These are phyloP conservation scores for Passer domesticus DNA, from an alignment of 2,113 vertebrate species.

Conservation along the genomic window DNA sequence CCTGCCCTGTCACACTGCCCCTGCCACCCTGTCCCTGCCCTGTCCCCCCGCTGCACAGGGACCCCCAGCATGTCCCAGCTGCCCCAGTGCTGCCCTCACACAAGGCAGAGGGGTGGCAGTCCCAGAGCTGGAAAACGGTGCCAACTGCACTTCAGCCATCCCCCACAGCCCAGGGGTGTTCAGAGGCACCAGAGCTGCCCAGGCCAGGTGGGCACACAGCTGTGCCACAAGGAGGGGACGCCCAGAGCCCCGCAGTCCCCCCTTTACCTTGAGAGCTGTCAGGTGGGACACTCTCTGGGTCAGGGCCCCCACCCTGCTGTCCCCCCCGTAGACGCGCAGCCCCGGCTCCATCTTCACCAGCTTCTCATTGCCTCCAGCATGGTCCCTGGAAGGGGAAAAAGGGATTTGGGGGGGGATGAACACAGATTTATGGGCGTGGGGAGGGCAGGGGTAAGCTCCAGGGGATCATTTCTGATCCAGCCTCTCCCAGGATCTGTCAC, in stretches of 20 bases:
- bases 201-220: neutral
- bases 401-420: neutral
- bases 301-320: constrained; percentile 87
- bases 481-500: neutral
- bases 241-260: neutral
- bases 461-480: neutral
- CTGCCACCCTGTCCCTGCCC: neutral
- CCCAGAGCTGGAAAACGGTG: neutral
- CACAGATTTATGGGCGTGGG: fast-evolving
- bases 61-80: neutral
- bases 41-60: neutral
- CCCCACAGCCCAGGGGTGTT: neutral
- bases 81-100: neutral
- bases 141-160: neutral
- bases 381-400: constrained; percentile 82
- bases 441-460: neutral
- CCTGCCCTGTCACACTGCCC: no score
- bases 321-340: constrained; percentile 89
- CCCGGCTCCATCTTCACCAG: constrained; percentile 86
- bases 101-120: neutral
- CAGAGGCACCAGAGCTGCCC: neutral
- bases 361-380: constrained; percentile 95
- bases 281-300: constrained; percentile 89
- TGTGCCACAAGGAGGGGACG: neutral
- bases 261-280: constrained; percentile 84